Percentiles rank a stretch among this genome's conserved stretches.
Evolutionary conservation across 2,888 invertebrate species (phyloP).

Genomic region (Leucania comma): DNA sequence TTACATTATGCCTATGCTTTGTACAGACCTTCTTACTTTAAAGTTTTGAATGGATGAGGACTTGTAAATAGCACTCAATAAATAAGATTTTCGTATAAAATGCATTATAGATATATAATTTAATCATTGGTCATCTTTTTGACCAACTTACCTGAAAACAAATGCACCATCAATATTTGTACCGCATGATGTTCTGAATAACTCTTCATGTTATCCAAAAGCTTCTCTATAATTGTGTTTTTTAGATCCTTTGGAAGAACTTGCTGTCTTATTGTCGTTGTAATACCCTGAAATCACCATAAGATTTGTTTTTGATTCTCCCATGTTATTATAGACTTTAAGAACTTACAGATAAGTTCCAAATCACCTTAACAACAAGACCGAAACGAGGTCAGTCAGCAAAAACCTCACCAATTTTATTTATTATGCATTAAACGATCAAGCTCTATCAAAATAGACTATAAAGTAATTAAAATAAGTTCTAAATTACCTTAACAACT

Average conservation of each 20-base stretch:
- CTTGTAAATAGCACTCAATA: too few species aligned
- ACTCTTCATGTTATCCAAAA: conserved; percentile 80
- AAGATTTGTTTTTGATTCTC: background rate
- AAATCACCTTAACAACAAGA: conserved; percentile 82
- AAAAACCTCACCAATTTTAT: conserved; percentile 78
- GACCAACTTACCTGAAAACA: conserved; percentile 80
- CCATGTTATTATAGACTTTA: background rate
- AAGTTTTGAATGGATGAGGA: too few species aligned
- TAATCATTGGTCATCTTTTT: too few species aligned
- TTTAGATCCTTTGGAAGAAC: conserved; percentile 85
- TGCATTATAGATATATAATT: too few species aligned
- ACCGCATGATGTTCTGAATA: conserved; percentile 82
- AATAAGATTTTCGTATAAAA: too few species aligned
- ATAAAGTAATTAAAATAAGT: background rate
- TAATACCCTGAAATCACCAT: conserved; percentile 79
- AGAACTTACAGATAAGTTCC: background rate
- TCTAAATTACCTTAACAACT: conserved; percentile 80
- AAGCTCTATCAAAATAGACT: background rate
- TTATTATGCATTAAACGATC: background rate
- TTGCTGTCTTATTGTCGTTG: conserved; percentile 79
- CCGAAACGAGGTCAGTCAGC: conserved; percentile 81
- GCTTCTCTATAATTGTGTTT: conserved; percentile 80
- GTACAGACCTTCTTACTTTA: too few species aligned
- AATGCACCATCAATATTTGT: conserved; percentile 84
- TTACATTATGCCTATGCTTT: too few species aligned